These are phyloP conservation scores for Zosterops pallidus DNA, from an alignment of 2,113 vertebrate species.

Conservation along the genomic window DNA sequence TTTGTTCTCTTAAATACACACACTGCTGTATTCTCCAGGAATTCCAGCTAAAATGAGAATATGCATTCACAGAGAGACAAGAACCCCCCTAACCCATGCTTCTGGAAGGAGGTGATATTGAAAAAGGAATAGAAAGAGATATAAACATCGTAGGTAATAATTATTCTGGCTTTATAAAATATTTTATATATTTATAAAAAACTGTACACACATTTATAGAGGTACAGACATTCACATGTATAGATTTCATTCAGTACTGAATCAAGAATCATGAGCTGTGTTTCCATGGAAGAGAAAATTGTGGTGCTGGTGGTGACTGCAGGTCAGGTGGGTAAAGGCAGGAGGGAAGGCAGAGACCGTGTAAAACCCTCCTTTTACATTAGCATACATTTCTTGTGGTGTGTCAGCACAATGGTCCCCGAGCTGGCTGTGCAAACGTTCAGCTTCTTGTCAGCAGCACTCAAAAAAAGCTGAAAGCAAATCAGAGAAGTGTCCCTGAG, in stretches of 20 bases:
- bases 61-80: neutral
- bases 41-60: neutral
- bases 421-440: neutral
- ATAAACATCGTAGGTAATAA: neutral
- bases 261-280: neutral
- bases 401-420: neutral
- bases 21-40: neutral
- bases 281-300: neutral
- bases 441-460: neutral
- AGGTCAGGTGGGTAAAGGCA: neutral
- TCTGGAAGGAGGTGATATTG: neutral
- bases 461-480: conserved; percentile 2
- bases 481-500: neutral
- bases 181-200: neutral
- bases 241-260: neutral
- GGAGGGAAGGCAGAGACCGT: neutral
- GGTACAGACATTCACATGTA: neutral
- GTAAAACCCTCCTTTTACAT: neutral
- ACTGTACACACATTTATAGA: neutral
- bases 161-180: neutral
- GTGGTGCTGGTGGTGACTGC: neutral
- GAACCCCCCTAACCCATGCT: neutral
- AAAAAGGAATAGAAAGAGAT: neutral
- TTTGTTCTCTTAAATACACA: neutral
- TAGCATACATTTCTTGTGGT: neutral